Conservation (phyloP, 2,113 vertebrate species). For the Ginglymostoma cirratum region DNA sequence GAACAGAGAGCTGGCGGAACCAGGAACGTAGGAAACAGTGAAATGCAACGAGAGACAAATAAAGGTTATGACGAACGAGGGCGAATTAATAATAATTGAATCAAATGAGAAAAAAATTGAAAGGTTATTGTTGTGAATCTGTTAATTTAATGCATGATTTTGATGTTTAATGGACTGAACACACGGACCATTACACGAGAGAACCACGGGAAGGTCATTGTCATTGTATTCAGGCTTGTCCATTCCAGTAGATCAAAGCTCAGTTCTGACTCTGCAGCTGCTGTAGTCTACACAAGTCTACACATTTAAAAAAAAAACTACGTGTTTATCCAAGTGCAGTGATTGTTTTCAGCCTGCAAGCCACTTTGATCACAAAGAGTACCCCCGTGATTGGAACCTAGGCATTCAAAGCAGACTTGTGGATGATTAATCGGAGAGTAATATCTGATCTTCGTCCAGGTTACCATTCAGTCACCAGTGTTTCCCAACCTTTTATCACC, state of each 20-base stretch:
- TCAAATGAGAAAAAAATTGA: slow-evolving; percentile 26
- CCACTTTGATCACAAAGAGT: slow-evolving; percentile 18
- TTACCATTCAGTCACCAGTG: not conserved
- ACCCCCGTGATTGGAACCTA: not conserved
- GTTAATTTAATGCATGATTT: slow-evolving; percentile 29
- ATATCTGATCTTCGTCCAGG: slow-evolving; percentile 10
- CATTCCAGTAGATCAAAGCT: not conserved
- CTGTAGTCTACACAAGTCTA: not conserved
- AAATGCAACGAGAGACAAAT: slow-evolving; percentile 16
- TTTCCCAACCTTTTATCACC: not conserved
- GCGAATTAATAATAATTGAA: not conserved
- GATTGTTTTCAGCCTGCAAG: not conserved
- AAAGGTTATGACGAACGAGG: slow-evolving; percentile 8
- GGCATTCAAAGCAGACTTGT: not conserved
- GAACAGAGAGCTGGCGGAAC: not conserved
- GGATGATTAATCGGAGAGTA: not conserved
- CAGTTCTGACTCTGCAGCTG: not conserved
- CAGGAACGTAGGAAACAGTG: not conserved
- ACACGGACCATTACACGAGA: slow-evolving; percentile 12
- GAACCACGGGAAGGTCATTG: not conserved
- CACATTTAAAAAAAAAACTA: no score
- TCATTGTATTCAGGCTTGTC: not conserved
- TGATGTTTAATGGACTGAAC: slow-evolving; percentile 22
- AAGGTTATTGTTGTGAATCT: slow-evolving; percentile 16
- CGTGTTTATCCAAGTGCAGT: not conserved